Conservation (phyloP, 2,888 invertebrate species). For the Balanococcus diminutus region DNA sequence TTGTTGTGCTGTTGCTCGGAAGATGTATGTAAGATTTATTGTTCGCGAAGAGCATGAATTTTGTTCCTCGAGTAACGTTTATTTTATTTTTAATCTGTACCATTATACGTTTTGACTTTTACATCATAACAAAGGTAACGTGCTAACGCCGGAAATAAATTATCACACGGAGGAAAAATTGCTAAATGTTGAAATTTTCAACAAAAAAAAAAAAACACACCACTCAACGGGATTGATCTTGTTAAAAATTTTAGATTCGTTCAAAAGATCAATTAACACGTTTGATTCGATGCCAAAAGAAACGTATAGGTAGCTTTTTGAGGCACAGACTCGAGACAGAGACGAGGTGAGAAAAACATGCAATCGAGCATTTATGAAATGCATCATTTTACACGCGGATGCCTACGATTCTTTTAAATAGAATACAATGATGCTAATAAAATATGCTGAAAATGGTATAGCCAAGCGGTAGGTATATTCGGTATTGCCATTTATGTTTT, state of each 20-base stretch:
- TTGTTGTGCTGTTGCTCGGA: neutral
- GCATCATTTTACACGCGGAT: neutral
- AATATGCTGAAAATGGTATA: neutral
- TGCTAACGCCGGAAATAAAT: neutral
- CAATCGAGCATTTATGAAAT: neutral
- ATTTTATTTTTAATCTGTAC: constrained; percentile 5
- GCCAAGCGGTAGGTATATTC: neutral
- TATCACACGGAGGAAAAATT: neutral
- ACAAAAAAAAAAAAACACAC: neutral
- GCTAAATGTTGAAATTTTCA: neutral
- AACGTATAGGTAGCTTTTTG: neutral
- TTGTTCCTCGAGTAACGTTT: neutral
- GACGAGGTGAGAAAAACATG: neutral
- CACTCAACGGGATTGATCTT: neutral
- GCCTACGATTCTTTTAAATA: neutral
- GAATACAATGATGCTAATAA: constrained; percentile 6
- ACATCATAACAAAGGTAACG: neutral
- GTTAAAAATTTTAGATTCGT: neutral
- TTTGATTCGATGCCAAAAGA: constrained; percentile 5
- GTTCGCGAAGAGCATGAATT: constrained; percentile 16
- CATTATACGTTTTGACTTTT: constrained; percentile 6
- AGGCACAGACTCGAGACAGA: neutral
- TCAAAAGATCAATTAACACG: constrained; percentile 8
- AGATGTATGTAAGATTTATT: neutral
- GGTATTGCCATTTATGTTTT: neutral